A percentile compares a stretch with the other conserved stretches of the same genome.
These are phyloP conservation scores for Diarsia rubi DNA, from an alignment of 2,888 invertebrate species.

Conservation along the genomic window DNA sequence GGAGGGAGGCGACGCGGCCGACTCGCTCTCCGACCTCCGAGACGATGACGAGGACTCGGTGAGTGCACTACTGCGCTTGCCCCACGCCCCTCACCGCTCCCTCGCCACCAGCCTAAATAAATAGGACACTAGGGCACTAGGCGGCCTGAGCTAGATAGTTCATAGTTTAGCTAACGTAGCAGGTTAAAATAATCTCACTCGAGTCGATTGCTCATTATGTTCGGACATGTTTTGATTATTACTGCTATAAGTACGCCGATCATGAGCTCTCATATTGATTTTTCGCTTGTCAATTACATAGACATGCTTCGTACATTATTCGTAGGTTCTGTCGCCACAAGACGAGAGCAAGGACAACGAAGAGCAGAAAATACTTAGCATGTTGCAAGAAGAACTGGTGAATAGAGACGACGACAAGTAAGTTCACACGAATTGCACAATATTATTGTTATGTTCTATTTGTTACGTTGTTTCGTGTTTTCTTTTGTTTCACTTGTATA, in stretches of 20 bases:
- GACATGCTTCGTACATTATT: slow-evolving; percentile 86
- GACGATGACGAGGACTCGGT: slow-evolving; percentile 93
- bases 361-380: slow-evolving; percentile 94
- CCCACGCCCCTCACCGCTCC: slow-evolving; percentile 57
- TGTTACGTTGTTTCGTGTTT: slow-evolving; percentile 25
- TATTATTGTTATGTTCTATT: slow-evolving; percentile 48
- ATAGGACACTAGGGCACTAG: slow-evolving; percentile 86
- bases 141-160: slow-evolving; percentile 76
- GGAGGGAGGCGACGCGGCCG: slow-evolving; percentile 80
- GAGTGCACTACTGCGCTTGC: slow-evolving; percentile 86
- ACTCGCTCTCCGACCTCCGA: slow-evolving; percentile 88
- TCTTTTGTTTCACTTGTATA: slow-evolving; percentile 19
- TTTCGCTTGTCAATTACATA: slow-evolving; percentile 83
- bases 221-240: slow-evolving; percentile 54
- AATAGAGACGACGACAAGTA: slow-evolving; percentile 96
- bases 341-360: slow-evolving; percentile 91
- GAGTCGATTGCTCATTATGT: slow-evolving; percentile 66
- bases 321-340: slow-evolving; percentile 88
- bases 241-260: slow-evolving; percentile 55
- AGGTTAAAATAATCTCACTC: slow-evolving; percentile 68
- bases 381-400: slow-evolving; percentile 95
- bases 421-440: slow-evolving; percentile 73
- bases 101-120: slow-evolving; percentile 75
- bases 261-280: slow-evolving; percentile 76
- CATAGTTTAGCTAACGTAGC: slow-evolving; percentile 72